phyloP scores from a whole-genome alignment of 2,888 invertebrate species.

The Neocrepidodera transversa region DNA sequence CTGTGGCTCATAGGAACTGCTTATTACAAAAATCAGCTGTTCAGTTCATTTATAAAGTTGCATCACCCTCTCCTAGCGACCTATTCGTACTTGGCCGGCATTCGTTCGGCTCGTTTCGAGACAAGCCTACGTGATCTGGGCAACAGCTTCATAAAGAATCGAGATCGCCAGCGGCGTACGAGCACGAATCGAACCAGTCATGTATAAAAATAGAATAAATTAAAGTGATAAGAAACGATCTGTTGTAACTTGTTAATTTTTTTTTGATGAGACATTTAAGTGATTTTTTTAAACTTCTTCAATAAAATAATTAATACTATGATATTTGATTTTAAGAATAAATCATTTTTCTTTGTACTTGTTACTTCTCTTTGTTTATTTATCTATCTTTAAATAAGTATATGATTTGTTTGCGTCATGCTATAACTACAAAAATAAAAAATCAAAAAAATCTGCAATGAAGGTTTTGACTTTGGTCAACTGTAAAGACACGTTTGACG shows the following conservation, averaged over 20 bases:
- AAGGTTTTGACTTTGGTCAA: constrained; percentile 6
- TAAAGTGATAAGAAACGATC: constrained; percentile 9
- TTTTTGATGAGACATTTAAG: neutral
- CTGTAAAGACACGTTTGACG: neutral
- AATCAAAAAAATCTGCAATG: neutral
- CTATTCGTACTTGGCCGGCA: neutral
- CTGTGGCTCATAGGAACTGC: constrained; percentile 37
- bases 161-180: constrained; percentile 23
- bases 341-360: neutral
- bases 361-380: neutral
- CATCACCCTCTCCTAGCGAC: constrained; percentile 46
- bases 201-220: constrained; percentile 24
- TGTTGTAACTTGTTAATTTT: constrained; percentile 7
- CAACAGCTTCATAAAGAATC: constrained; percentile 21
- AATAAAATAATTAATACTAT: neutral
- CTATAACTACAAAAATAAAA: neutral
- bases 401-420: constrained; percentile 5
- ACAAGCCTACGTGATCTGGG: constrained; percentile 47
- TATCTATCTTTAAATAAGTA: neutral
- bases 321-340: neutral
- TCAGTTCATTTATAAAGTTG: constrained; percentile 62
- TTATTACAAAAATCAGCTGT: constrained; percentile 51
- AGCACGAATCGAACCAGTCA: neutral
- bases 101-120: constrained; percentile 55
- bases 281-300: constrained; percentile 8